Conservation (phyloP, 2,888 invertebrate genomes). For the Pammene fasciana region DNA sequence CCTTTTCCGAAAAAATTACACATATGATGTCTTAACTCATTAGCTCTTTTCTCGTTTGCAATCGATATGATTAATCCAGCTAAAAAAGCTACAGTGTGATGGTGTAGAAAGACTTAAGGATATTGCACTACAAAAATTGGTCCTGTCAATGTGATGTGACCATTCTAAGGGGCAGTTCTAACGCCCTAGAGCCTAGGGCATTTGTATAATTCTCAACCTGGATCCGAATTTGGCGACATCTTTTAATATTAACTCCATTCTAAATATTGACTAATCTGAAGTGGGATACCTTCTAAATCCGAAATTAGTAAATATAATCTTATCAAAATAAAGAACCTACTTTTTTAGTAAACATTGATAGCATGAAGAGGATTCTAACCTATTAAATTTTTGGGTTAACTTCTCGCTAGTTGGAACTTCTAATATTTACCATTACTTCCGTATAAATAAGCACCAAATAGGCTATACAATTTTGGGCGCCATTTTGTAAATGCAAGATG, state of each 20-base stretch:
- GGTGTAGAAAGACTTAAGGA: neutral
- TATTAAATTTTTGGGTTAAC: conserved; percentile 11
- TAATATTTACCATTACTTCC: conserved; percentile 11
- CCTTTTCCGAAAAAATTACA: no score
- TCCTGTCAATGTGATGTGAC: neutral
- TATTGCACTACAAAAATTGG: conserved; percentile 22
- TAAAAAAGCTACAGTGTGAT: neutral
- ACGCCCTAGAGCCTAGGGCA: neutral
- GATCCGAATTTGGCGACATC: neutral
- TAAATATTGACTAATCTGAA: no score
- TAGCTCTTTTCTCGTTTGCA: neutral
- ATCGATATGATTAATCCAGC: neutral
- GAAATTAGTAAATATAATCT: neutral
- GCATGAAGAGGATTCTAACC: conserved; percentile 2
- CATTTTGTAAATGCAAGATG: conserved; percentile 6
- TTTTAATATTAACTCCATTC: neutral
- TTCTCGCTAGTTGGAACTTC: conserved; percentile 7
- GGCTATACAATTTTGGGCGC: neutral
- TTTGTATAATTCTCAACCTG: neutral
- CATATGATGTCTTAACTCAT: neutral
- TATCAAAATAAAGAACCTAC: conserved; percentile 6
- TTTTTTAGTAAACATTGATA: conserved; percentile 29
- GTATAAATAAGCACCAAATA: neutral
- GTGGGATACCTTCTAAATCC: no score
- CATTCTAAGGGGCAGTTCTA: neutral